phyloP scores from a whole-genome alignment of 2,888 invertebrate species.

The Darwinula stevensoni region DNA sequence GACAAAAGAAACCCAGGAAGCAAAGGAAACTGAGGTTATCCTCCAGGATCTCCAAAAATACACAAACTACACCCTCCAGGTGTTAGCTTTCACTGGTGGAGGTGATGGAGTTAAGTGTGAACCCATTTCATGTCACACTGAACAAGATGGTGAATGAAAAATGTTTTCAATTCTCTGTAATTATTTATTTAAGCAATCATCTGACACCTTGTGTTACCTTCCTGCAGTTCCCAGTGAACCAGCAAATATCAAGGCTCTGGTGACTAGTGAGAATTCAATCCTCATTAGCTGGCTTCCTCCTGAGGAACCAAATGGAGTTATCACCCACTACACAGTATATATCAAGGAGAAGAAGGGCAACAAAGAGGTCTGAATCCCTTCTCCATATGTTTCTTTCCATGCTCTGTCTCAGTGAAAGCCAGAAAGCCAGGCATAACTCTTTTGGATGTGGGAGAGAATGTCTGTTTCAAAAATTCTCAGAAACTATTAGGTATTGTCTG shows the following conservation, averaged over 20 bases:
- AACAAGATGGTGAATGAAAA: constrained; percentile 66
- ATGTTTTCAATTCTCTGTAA: no score
- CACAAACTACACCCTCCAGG: constrained; percentile 91
- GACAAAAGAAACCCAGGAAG: constrained; percentile 64
- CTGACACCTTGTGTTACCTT: not conserved
- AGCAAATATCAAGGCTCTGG: constrained; percentile 65
- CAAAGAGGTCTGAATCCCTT: constrained; percentile 12
- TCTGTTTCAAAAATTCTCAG: no score
- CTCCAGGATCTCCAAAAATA: constrained; percentile 76
- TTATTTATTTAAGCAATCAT: no score
- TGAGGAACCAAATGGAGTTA: constrained; percentile 64
- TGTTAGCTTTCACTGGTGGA: constrained; percentile 71
- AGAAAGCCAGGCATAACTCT: no score
- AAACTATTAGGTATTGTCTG: no score
- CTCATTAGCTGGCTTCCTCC: constrained; percentile 82
- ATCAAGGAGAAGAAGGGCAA: constrained; percentile 19
- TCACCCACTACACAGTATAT: constrained; percentile 76
- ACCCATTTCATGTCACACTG: constrained; percentile 72
- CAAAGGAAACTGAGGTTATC: constrained; percentile 69
- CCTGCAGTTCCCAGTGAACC: constrained; percentile 64
- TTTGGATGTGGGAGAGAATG: no score
- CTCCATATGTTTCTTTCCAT: not conserved
- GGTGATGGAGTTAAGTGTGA: constrained; percentile 71
- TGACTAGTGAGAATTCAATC: constrained; percentile 69
- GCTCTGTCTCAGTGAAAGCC: no score